A percentile compares a stretch with the other conserved stretches of the same genome.
Conservation (phyloP, 1,140 invertebrate genomes). For the Lysiphlebus fabarum region DNA sequence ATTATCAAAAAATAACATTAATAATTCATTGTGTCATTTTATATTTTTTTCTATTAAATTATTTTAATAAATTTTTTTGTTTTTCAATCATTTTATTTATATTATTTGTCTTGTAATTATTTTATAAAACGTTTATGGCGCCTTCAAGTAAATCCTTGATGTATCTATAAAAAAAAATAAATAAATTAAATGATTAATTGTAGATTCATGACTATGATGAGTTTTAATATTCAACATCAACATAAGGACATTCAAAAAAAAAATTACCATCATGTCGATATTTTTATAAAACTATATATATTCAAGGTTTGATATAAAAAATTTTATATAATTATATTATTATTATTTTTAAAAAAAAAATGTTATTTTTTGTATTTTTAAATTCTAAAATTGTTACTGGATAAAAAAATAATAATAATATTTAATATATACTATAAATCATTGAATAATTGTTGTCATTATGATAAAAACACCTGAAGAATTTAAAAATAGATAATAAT, state of each 20-base stretch:
- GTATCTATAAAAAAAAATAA: background rate
- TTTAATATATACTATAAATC: no score
- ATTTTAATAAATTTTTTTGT: background rate
- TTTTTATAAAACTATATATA: background rate
- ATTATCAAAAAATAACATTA: slow-evolving; percentile 12
- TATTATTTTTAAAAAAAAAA: background rate
- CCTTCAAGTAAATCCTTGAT: slow-evolving; percentile 9
- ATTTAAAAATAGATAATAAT: background rate
- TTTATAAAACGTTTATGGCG: background rate
- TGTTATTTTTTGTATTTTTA: no score
- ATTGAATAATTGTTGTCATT: no score
- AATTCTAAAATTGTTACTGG: background rate
- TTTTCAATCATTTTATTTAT: slow-evolving; percentile 8
- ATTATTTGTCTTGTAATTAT: background rate
- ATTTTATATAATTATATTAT: background rate
- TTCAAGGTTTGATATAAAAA: background rate
- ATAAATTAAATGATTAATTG: slow-evolving; percentile 8
- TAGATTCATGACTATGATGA: background rate
- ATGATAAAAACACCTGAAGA: background rate
- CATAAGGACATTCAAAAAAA: background rate
- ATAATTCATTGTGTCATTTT: background rate
- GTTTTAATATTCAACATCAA: slow-evolving; percentile 4
- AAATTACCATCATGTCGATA: background rate
- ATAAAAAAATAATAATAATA: background rate
- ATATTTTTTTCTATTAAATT: background rate